Evolutionary conservation across 2,888 invertebrate genomes (phyloP).

Genomic region (Philaethria dido): DNA sequence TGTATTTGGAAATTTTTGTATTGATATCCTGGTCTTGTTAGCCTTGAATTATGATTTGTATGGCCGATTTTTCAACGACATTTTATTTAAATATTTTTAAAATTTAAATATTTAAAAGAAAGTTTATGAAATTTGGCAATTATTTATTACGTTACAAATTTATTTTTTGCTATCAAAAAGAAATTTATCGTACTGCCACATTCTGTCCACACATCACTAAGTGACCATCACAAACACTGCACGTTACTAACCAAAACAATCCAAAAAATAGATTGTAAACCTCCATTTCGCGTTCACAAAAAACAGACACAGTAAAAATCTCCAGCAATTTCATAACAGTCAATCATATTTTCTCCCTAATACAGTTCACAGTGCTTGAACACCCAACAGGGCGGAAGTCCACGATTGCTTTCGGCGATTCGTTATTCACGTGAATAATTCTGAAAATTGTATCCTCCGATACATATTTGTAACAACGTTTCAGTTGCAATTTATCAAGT

Average conservation of each 20-base stretch:
- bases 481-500: not conserved
- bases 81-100: no score
- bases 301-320: no score
- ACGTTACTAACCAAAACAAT: not conserved
- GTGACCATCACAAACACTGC: not conserved
- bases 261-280: not conserved
- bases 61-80: no score
- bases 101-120: no score
- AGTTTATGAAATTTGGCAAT: no score
- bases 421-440: conserved; percentile 24
- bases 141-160: no score
- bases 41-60: no score
- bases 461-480: conserved; percentile 9
- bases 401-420: conserved; percentile 21
- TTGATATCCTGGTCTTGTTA: not conserved
- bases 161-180: no score
- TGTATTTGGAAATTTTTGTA: not conserved
- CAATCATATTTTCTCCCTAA: conserved; percentile 3
- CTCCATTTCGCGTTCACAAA: not conserved
- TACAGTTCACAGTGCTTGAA: not conserved
- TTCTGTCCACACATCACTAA: not conserved
- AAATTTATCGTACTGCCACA: not conserved
- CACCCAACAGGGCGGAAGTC: not conserved
- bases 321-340: not conserved
- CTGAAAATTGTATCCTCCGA: conserved; percentile 7